These are phyloP conservation scores for Bombus fervidus DNA, from an alignment of 1,140 invertebrate genomes.

Conservation along the genomic window DNA sequence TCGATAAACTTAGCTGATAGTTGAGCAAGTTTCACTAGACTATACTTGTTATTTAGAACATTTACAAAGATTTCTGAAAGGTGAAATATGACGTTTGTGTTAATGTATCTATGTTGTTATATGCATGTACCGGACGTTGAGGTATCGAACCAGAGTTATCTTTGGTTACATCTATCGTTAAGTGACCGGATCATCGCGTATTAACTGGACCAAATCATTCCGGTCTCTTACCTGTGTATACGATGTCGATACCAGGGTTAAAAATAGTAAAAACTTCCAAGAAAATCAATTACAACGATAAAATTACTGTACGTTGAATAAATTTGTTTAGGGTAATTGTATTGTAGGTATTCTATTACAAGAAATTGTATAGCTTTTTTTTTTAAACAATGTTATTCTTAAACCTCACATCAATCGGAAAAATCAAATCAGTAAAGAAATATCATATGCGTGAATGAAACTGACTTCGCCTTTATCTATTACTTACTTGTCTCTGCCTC, in stretches of 20 bases:
- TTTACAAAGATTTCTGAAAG: not conserved
- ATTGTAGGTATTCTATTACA: not conserved
- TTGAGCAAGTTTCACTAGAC: not conserved
- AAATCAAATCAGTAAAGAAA: not conserved
- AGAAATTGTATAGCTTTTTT: not conserved
- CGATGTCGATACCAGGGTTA: conserved; percentile 25
- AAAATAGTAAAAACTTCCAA: conserved; percentile 43
- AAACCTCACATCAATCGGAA: not conserved
- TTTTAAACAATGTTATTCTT: not conserved
- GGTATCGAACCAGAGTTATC: conserved; percentile 46
- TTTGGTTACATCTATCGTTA: conserved; percentile 39
- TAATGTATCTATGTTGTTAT: not conserved
- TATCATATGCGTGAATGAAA: not conserved
- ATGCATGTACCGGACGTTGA: not conserved
- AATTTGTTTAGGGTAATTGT: conserved; percentile 7
- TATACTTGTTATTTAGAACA: not conserved
- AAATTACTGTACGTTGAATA: conserved; percentile 24
- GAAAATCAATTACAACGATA: conserved; percentile 34
- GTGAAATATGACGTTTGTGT: not conserved
- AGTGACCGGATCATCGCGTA: conserved; percentile 32
- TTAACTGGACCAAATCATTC: conserved; percentile 50
- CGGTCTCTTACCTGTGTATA: conserved; percentile 40
- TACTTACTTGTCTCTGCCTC: no score
- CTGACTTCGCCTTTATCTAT: not conserved
- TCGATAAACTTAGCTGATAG: no score